Conservation (phyloP, 2,888 invertebrate species). For the Amblyjoppa fuscipennis region DNA sequence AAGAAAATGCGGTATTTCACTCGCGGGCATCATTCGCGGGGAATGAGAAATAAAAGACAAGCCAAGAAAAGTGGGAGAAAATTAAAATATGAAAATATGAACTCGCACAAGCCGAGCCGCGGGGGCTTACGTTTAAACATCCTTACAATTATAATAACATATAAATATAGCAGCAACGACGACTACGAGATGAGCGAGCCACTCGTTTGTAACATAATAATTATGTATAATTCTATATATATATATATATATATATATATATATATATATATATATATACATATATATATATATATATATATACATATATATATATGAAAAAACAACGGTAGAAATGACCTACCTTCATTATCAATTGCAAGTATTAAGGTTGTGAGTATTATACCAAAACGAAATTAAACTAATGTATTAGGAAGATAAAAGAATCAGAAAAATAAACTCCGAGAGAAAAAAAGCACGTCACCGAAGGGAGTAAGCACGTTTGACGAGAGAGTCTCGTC, state of each 20-base stretch:
- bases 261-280: constrained; percentile 5
- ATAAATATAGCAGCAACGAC: constrained; percentile 52
- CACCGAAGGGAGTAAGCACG: neutral
- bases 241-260: constrained; percentile 39
- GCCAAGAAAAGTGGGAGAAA: constrained; percentile 14
- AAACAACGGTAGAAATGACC: constrained; percentile 69
- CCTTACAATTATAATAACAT: constrained; percentile 54
- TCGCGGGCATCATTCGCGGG: neutral
- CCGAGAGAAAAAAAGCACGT: constrained; percentile 13
- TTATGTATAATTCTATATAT: constrained; percentile 3
- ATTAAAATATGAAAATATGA: constrained; percentile 12
- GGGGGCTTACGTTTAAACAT: constrained; percentile 33
- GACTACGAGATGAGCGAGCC: constrained; percentile 43
- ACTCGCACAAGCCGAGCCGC: neutral
- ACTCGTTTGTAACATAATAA: constrained; percentile 59
- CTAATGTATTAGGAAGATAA: constrained; percentile 65
- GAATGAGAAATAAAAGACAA: constrained; percentile 22
- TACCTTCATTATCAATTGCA: constrained; percentile 79
- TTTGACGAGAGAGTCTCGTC: neutral
- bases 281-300: constrained; percentile 11
- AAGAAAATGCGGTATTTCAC: constrained; percentile 13
- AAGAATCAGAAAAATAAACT: constrained; percentile 16
- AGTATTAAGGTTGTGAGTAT: constrained; percentile 83
- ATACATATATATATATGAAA: constrained; percentile 27
- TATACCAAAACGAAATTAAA: constrained; percentile 67